Percentiles rank a stretch among this genome's conserved stretches.
Conservation (phyloP, 37 sponge, comb jelly and placozoan species). For the Amphimedon queenslandica region DNA sequence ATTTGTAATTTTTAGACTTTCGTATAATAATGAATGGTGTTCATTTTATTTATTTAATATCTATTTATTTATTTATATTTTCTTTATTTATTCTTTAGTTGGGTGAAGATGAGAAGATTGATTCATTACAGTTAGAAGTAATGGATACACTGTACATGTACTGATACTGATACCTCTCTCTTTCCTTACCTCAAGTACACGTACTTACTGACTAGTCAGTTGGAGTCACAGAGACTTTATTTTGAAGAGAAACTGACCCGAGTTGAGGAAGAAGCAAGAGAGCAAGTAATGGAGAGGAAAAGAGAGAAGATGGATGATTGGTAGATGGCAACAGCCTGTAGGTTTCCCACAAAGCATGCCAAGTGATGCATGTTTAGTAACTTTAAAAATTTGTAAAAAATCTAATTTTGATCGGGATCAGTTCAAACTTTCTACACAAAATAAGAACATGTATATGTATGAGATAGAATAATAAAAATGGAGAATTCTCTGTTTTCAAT, state of each 20-base stretch:
- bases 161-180: not conserved
- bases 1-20: not conserved
- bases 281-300: slow-evolving; percentile 71
- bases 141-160: not conserved
- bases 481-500: too few relatives aligned
- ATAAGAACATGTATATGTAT: too few relatives aligned
- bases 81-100: slow-evolving; percentile 11
- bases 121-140: slow-evolving; percentile 83
- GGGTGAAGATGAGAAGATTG: slow-evolving; percentile 73
- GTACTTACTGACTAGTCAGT: slow-evolving; percentile 85
- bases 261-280: slow-evolving; percentile 68
- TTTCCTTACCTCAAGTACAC: slow-evolving; percentile 65
- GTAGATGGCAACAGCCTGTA: not conserved
- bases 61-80: too few relatives aligned
- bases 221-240: slow-evolving; percentile 93
- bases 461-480: too few relatives aligned
- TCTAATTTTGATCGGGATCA: too few relatives aligned
- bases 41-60: too few relatives aligned
- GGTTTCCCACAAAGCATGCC: too few relatives aligned
- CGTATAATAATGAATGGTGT: too few relatives aligned
- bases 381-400: too few relatives aligned
- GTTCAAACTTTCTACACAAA: too few relatives aligned
- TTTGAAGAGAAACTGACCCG: slow-evolving; percentile 88
- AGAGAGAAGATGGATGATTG: not conserved
- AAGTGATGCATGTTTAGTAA: too few relatives aligned